Conservation (phyloP, 2,797 vertebrate species). For the Sardinella longiceps region DNA sequence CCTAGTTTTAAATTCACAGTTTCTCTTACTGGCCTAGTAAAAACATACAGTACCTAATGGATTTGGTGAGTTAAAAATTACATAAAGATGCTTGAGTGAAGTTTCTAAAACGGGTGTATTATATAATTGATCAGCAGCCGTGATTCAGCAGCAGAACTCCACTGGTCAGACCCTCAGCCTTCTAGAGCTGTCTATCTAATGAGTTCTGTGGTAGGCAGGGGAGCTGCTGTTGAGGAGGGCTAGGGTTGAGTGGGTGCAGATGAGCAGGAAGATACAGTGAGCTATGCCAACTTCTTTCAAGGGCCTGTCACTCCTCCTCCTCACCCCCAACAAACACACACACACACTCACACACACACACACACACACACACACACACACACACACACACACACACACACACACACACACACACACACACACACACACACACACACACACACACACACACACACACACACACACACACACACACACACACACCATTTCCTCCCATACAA, state of each 20-base stretch:
- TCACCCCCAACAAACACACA: background rate
- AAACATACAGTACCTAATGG: background rate
- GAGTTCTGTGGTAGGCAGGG: background rate
- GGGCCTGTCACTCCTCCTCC: background rate
- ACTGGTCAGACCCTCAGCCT: background rate
- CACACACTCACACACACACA: background rate
- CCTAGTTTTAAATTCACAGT: background rate
- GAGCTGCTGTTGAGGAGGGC: background rate
- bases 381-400: background rate
- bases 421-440: background rate
- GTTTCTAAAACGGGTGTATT: background rate
- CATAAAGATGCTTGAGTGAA: background rate
- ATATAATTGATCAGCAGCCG: slow-evolving; percentile 1
- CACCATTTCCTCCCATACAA: background rate
- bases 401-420: background rate
- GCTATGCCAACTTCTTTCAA: background rate
- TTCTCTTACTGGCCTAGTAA: too few relatives aligned
- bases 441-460: background rate
- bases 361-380: background rate
- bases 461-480: background rate
- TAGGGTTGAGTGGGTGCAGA: background rate
- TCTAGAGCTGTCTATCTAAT: background rate
- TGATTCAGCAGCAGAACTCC: slow-evolving; percentile 11
- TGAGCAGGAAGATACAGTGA: background rate
- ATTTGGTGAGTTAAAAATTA: background rate